Evolutionary conservation across 2,888 invertebrate species (phyloP).

Genomic region (Athrips mouffetella): DNA sequence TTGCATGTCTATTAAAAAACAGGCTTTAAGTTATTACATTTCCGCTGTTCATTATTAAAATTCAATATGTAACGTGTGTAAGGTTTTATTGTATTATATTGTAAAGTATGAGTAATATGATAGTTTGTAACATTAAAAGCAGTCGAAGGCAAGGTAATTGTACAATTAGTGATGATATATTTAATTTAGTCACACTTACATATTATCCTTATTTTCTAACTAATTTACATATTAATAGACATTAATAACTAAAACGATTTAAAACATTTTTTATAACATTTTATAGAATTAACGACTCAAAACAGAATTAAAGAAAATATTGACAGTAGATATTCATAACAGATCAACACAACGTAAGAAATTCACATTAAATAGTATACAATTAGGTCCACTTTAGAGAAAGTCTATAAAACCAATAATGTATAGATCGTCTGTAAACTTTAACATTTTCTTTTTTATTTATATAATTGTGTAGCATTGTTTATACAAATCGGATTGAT

Average conservation of each 20-base stretch:
- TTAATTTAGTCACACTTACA: background rate
- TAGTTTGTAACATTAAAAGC: constrained; percentile 39
- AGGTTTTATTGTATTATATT: background rate
- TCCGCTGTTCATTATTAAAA: too few relatives aligned
- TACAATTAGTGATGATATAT: constrained; percentile 36
- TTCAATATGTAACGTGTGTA: background rate
- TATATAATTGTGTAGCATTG: too few relatives aligned
- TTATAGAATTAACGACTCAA: background rate
- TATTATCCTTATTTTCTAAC: background rate
- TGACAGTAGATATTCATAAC: constrained; percentile 24
- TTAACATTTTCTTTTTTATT: too few relatives aligned
- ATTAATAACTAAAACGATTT: constrained; percentile 1
- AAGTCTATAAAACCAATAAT: background rate
- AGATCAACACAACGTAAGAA: constrained; percentile 31
- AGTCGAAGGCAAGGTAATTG: constrained; percentile 51
- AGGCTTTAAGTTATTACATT: too few relatives aligned
- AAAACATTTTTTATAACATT: background rate
- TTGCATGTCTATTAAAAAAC: too few relatives aligned
- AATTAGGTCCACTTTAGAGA: constrained; percentile 28
- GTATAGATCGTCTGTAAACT: background rate
- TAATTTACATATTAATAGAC: background rate
- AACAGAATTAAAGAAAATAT: constrained; percentile 20
- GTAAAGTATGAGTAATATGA: background rate
- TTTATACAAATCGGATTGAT: too few relatives aligned
- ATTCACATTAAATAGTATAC: too few relatives aligned